Conservation (phyloP, 2,797 vertebrate species). For the Myioborus miniatus region DNA sequence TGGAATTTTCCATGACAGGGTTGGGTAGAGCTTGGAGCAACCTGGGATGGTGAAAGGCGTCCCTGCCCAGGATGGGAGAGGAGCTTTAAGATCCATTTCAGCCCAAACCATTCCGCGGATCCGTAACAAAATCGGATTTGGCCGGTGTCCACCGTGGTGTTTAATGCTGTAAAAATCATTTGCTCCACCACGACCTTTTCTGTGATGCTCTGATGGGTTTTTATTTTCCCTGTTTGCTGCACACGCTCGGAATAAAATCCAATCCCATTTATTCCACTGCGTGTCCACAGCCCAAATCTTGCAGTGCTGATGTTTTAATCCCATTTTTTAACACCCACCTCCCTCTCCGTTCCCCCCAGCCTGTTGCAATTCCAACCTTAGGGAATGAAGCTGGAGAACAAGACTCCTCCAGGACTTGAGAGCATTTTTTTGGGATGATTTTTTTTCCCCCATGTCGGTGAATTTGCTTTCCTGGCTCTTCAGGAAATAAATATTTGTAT, state of each 20-base stretch:
- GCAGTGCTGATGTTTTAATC: not conserved
- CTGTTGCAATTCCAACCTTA: not conserved
- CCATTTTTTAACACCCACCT: rapidly evolving
- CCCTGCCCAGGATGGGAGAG: not conserved
- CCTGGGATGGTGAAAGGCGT: rapidly evolving
- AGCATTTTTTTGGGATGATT: not conserved
- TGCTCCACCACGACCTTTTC: not conserved
- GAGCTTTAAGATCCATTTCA: not conserved
- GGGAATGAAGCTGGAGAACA: not conserved
- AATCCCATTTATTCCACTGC: not conserved
- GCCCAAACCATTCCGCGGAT: not conserved
- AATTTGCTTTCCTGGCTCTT: not conserved
- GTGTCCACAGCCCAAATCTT: not conserved
- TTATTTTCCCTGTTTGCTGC: not conserved
- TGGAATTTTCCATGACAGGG: not conserved
- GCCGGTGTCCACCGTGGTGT: not conserved
- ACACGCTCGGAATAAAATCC: not conserved
- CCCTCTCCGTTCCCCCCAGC: rapidly evolving
- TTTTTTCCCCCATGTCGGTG: not conserved
- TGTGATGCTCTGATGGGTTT: not conserved
- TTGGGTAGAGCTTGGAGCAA: rapidly evolving
- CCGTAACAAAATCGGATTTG: not conserved
- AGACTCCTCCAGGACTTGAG: rapidly evolving
- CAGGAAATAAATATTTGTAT: no score
- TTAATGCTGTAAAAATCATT: not conserved